Conservation (phyloP, 2,888 invertebrate species). For the Iphiclides podalirius region DNA sequence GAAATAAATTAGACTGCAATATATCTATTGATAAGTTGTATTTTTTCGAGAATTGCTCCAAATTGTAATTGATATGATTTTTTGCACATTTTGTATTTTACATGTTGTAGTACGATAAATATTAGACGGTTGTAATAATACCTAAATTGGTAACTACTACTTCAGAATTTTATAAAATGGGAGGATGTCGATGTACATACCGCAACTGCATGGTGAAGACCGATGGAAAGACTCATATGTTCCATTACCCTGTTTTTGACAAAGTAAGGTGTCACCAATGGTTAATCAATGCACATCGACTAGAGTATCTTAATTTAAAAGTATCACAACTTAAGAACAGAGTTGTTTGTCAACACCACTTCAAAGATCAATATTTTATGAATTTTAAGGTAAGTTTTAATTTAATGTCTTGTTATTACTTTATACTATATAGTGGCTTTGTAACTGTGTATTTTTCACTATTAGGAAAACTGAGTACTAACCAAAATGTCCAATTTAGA, state of each 20-base stretch:
- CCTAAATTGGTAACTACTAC: too few relatives aligned
- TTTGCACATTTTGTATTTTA: too few relatives aligned
- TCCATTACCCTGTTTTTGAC: slow-evolving; percentile 82
- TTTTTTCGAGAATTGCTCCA: too few relatives aligned
- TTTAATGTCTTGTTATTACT: not conserved
- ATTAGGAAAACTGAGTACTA: too few relatives aligned
- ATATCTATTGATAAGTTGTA: too few relatives aligned
- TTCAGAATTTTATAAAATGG: slow-evolving; percentile 56
- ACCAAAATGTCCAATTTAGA: too few relatives aligned
- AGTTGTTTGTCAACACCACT: slow-evolving; percentile 81
- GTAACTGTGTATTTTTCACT: not conserved
- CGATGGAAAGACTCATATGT: slow-evolving; percentile 79
- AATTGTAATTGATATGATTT: too few relatives aligned
- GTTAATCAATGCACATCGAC: slow-evolving; percentile 76
- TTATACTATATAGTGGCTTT: not conserved
- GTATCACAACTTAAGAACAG: slow-evolving; percentile 81
- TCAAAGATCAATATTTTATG: slow-evolving; percentile 76
- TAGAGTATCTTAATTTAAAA: slow-evolving; percentile 74
- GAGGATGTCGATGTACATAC: slow-evolving; percentile 81
- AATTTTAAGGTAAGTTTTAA: slow-evolving; percentile 61
- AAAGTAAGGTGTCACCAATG: slow-evolving; percentile 79
- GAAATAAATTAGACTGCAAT: too few relatives aligned
- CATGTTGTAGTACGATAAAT: too few relatives aligned
- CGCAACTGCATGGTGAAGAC: slow-evolving; percentile 73
- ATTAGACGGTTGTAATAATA: too few relatives aligned